Percentiles rank a stretch among this genome's conserved stretches.
These are phyloP conservation scores for Chrysotoxum bicinctum DNA, from an alignment of 2,888 invertebrate genomes.

Conservation along the genomic window DNA sequence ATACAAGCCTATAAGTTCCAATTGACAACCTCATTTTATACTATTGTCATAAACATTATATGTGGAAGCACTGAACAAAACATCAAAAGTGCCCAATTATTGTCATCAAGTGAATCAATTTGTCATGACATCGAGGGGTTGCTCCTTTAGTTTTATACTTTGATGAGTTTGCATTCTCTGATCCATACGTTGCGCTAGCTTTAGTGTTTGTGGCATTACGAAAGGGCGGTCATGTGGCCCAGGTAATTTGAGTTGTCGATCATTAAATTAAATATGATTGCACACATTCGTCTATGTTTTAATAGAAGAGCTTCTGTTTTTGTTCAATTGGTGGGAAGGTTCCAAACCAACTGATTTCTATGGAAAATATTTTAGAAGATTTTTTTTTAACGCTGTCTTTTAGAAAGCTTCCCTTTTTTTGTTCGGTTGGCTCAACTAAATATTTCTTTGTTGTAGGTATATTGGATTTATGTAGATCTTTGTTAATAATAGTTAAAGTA, in stretches of 20 bases:
- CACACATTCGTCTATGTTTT: slow-evolving; percentile 33
- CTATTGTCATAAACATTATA: neutral
- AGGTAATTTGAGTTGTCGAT: slow-evolving; percentile 62
- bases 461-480: too few species aligned
- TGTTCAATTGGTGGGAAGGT: slow-evolving; percentile 26
- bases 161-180: neutral
- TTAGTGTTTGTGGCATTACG: slow-evolving; percentile 10
- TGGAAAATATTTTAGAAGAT: neutral
- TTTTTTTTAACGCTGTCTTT: neutral
- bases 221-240: slow-evolving; percentile 68
- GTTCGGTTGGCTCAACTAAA: too few species aligned
- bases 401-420: neutral
- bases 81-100: slow-evolving; percentile 65
- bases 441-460: too few species aligned
- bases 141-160: slow-evolving; percentile 2
- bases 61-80: slow-evolving; percentile 59
- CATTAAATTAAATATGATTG: slow-evolving; percentile 69
- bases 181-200: slow-evolving; percentile 14
- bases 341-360: neutral
- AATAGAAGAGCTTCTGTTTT: slow-evolving; percentile 43
- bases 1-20: neutral
- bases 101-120: slow-evolving; percentile 72
- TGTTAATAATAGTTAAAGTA: too few species aligned
- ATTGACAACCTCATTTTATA: slow-evolving; percentile 5
- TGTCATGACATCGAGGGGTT: slow-evolving; percentile 71